Evolutionary conservation across 2,113 vertebrate species (phyloP).

Genomic region (Hassar affinis): DNA sequence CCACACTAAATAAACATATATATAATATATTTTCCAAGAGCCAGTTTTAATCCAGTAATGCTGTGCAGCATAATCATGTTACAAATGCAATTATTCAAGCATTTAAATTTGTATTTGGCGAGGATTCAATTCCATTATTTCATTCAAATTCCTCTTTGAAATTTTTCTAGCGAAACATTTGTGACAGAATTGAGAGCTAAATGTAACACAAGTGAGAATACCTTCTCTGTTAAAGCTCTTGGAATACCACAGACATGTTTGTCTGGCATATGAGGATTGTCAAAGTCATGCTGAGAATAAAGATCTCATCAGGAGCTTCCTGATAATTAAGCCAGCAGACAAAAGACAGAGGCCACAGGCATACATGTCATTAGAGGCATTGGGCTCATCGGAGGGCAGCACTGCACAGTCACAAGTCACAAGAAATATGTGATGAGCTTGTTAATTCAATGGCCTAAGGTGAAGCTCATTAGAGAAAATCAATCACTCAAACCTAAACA

Average conservation of each 20-base stretch:
- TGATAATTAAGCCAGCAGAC: neutral
- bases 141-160: neutral
- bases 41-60: neutral
- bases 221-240: neutral
- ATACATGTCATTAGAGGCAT: constrained; percentile 1
- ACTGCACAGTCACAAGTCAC: neutral
- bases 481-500: neutral
- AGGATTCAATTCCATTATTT: neutral
- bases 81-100: neutral
- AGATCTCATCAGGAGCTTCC: neutral
- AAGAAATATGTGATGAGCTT: neutral
- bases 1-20: neutral
- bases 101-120: neutral
- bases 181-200: neutral
- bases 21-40: neutral
- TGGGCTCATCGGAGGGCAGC: constrained; percentile 4
- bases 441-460: constrained; percentile 11
- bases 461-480: constrained; percentile 31
- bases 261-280: neutral
- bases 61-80: neutral
- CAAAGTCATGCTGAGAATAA: neutral
- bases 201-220: neutral
- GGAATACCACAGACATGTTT: neutral
- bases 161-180: neutral
- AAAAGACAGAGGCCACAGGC: neutral